phyloP scores from a whole-genome alignment of 2,888 invertebrate species.

The Thysanoteuthis rhombus region DNA sequence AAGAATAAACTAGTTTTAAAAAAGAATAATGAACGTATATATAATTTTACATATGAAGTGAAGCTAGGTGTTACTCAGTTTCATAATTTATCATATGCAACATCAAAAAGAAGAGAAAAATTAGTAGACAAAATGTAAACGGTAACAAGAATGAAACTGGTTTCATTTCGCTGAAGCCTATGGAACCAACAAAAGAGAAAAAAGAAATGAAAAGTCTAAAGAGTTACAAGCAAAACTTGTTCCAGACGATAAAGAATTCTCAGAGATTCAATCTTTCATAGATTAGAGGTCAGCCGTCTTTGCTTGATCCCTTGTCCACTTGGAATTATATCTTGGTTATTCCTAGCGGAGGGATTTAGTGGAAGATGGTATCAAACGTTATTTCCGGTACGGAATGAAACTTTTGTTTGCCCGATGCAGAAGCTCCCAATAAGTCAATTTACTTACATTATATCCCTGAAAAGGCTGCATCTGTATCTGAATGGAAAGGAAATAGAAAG shows the following conservation, averaged over 20 bases:
- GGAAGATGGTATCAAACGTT: not conserved
- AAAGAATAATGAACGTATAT: not conserved
- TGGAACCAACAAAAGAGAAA: not conserved
- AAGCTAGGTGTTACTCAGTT: not conserved
- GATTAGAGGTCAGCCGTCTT: not conserved
- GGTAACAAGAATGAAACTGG: not conserved
- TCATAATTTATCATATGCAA: not conserved
- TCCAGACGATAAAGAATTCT: not conserved
- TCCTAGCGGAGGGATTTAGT: not conserved
- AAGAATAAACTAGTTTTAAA: too few species aligned
- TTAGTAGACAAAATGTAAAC: not conserved
- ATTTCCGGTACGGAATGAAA: not conserved
- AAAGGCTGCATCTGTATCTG: not conserved
- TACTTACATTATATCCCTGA: not conserved
- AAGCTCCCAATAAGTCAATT: not conserved
- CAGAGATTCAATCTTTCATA: not conserved
- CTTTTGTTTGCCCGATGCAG: not conserved
- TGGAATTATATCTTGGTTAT: not conserved
- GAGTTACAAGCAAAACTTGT: not conserved
- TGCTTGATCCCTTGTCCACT: not conserved
- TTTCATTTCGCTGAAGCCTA: not conserved
- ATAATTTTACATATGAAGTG: not conserved
- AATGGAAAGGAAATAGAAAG: not conserved
- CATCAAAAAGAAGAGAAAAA: not conserved
- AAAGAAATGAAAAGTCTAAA: not conserved